Conservation (phyloP, 92 coral and sea anemone species). For the Hydrozoanthus gracilis region DNA sequence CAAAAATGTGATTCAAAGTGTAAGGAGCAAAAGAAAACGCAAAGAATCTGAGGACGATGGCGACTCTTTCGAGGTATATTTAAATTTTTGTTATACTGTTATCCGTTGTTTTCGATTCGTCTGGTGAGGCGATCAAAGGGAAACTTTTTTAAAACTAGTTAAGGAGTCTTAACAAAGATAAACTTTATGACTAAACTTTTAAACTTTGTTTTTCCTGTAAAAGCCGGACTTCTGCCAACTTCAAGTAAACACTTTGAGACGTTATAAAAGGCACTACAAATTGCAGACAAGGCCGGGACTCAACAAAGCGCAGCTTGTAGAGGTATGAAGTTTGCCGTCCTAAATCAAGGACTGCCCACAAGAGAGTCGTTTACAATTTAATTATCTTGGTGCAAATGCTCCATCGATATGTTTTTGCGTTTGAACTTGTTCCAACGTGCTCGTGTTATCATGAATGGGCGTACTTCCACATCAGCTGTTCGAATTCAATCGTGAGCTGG, state of each 20-base stretch:
- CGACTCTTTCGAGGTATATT: conserved; percentile 84
- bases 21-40: conserved; percentile 96
- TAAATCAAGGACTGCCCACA: neutral
- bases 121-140: neutral
- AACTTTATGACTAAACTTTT: neutral
- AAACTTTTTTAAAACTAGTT: neutral
- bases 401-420: neutral
- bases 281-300: conserved; percentile 96
- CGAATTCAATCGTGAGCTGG: neutral
- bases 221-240: conserved; percentile 97
- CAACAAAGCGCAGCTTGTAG: conserved; percentile 98
- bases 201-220: conserved; percentile 4
- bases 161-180: neutral
- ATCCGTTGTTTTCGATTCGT: neutral
- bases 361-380: neutral
- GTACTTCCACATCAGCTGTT: conserved; percentile 40
- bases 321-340: conserved; percentile 65
- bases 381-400: neutral
- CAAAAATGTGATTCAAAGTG: conserved; percentile 99
- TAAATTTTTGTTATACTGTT: neutral
- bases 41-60: conserved; percentile 97
- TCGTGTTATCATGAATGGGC: neutral
- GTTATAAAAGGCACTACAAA: conserved; percentile 97
- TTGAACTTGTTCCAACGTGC: neutral
- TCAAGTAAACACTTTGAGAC: conserved; percentile 92